A percentile compares a stretch with the other conserved stretches of the same genome.
These are phyloP conservation scores for Anthoscopus minutus DNA, from an alignment of 2,113 vertebrate genomes.

Conservation along the genomic window DNA sequence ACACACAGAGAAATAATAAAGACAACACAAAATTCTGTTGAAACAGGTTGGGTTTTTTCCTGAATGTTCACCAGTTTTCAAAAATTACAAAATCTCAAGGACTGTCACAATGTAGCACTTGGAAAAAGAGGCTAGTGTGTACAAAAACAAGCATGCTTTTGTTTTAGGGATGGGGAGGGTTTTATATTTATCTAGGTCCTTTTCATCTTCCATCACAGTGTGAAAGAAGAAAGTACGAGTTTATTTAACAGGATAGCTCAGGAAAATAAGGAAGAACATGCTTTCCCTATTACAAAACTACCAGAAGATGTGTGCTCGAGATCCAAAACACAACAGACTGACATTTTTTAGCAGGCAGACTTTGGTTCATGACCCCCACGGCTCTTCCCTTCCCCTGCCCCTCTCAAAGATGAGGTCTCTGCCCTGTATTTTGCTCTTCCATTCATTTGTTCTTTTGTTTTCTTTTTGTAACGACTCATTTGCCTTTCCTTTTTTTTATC, in stretches of 20 bases:
- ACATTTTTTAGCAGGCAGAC: conserved; percentile 10
- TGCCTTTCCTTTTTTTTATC: neutral
- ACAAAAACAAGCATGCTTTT: conserved; percentile 30
- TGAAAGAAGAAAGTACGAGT: neutral
- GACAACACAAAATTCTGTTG: neutral
- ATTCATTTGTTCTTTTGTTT: neutral
- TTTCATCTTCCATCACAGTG: neutral
- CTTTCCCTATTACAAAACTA: neutral
- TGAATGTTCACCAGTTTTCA: neutral
- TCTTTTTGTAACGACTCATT: neutral
- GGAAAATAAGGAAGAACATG: neutral
- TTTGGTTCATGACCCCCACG: neutral
- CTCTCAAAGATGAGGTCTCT: neutral
- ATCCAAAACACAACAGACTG: neutral
- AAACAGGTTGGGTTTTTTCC: neutral
- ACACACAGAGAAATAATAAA: neutral
- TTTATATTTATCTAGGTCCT: neutral
- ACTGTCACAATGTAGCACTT: neutral
- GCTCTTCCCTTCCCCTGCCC: neutral
- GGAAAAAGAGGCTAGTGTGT: neutral
- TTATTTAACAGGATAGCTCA: neutral
- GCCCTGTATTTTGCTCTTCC: neutral
- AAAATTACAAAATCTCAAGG: conserved; percentile 28
- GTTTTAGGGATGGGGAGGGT: neutral
- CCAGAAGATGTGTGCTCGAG: neutral